These are phyloP conservation scores for Clarias fuscus DNA, from an alignment of 2,797 vertebrate species.

Conservation along the genomic window DNA sequence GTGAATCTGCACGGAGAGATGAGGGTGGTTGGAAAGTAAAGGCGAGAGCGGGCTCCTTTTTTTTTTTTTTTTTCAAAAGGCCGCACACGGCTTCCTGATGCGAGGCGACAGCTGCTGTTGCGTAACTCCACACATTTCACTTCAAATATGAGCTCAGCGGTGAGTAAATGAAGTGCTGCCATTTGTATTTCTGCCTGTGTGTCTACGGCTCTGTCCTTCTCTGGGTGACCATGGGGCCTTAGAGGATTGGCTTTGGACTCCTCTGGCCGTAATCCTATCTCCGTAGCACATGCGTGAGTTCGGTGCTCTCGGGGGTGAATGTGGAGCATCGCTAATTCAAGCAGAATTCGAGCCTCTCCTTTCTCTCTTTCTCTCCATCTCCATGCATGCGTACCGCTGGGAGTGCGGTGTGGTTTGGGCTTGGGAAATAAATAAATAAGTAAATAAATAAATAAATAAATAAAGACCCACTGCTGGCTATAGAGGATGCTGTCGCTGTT, in stretches of 20 bases:
- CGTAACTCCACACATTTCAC: constrained; percentile 62
- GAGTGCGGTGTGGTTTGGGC: not conserved
- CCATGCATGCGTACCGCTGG: constrained; percentile 4
- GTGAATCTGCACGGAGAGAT: constrained; percentile 60
- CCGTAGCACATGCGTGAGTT: constrained; percentile 52
- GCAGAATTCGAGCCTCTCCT: constrained; percentile 54
- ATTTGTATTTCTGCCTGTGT: constrained; percentile 44
- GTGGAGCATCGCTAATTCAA: constrained; percentile 68
- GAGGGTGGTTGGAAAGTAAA: constrained; percentile 45
- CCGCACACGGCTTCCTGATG: constrained; percentile 1
- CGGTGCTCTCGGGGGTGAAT: constrained; percentile 58
- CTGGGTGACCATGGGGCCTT: constrained; percentile 39
- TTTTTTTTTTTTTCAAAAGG: constrained; percentile 35
- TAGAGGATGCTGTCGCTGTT: constrained; percentile 22
- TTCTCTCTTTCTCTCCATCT: not conserved
- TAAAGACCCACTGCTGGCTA: constrained; percentile 17
- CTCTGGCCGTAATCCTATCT: constrained; percentile 56
- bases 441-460: not conserved
- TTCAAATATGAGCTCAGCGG: constrained; percentile 61
- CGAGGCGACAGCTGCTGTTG: constrained; percentile 68
- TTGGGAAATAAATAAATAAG: not conserved
- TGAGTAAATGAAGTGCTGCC: constrained; percentile 57
- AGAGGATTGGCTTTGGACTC: constrained; percentile 49
- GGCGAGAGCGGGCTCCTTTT: not conserved
- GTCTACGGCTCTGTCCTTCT: constrained; percentile 36